A percentile compares a stretch with the other conserved stretches of the same genome.
These are phyloP conservation scores for Rhinoderma darwinii DNA, from an alignment of 2,113 vertebrate genomes.

Conservation along the genomic window DNA sequence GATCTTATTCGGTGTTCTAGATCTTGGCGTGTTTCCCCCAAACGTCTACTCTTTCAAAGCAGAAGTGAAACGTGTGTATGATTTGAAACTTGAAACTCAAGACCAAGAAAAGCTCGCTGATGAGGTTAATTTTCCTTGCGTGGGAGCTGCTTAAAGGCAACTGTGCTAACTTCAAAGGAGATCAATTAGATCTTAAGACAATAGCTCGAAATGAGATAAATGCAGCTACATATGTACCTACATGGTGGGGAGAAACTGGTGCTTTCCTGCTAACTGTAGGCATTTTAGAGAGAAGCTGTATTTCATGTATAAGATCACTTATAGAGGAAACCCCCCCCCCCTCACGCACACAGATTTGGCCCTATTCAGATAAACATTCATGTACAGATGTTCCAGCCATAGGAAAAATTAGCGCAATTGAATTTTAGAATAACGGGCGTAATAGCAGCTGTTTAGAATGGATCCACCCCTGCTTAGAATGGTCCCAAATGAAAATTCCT, in stretches of 20 bases:
- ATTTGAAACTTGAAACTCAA: conserved; percentile 74
- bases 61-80: conserved; percentile 78
- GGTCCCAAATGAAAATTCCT: no score
- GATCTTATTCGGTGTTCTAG: conserved; percentile 58
- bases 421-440: not conserved
- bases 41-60: conserved; percentile 69
- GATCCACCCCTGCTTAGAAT: no score
- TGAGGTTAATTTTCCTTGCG: conserved; percentile 65
- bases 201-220: conserved; percentile 51
- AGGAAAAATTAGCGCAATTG: not conserved
- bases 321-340: not conserved
- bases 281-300: not conserved
- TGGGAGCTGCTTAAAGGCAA: conserved; percentile 66
- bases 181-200: conserved; percentile 58
- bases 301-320: not conserved
- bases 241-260: conserved; percentile 6
- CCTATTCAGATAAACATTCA: not conserved
- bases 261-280: conserved; percentile 27
- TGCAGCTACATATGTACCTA: conserved; percentile 17
- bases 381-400: not conserved
- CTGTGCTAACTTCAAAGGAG: conserved; percentile 66
- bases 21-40: conserved; percentile 65
- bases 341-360: not conserved
- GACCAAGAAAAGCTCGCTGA: conserved; percentile 61
- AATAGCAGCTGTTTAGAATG: not conserved